Evolutionary conservation across 2,888 invertebrate genomes (phyloP).

Genomic region (Imbricaverruca yamaguchii): DNA sequence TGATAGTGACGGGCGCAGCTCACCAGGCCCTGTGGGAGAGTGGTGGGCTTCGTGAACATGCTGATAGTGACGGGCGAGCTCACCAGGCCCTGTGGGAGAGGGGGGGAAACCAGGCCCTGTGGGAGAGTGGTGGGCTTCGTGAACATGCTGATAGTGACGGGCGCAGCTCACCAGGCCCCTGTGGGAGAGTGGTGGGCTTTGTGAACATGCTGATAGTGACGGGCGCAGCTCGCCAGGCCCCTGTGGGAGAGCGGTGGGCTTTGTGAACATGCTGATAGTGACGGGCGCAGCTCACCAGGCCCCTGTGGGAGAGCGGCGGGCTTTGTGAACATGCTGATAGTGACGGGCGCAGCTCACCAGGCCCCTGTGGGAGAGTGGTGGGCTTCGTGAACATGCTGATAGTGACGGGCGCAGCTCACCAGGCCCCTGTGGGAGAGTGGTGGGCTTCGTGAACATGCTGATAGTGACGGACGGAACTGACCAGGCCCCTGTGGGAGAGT

Average conservation of each 20-base stretch:
- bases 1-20: conserved; percentile 77
- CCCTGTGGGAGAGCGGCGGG: conserved; percentile 47
- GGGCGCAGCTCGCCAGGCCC: conserved; percentile 78
- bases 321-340: conserved; percentile 44
- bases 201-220: conserved; percentile 55
- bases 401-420: conserved; percentile 79
- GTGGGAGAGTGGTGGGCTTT: conserved; percentile 34
- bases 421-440: conserved; percentile 55
- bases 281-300: conserved; percentile 77
- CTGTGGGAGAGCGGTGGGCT: conserved; percentile 43
- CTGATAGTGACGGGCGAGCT: too few relatives aligned
- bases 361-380: conserved; percentile 51
- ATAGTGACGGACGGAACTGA: conserved; percentile 81
- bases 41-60: conserved; percentile 30
- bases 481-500: conserved; percentile 56
- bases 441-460: conserved; percentile 30
- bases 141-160: conserved; percentile 58
- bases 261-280: conserved; percentile 52
- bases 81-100: too few relatives aligned
- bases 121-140: conserved; percentile 31
- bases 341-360: conserved; percentile 81
- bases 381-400: conserved; percentile 39
- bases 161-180: conserved; percentile 80
- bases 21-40: conserved; percentile 57
- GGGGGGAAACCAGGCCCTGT: conserved; percentile 70